These are phyloP conservation scores for Cirrhinus molitorella DNA, from an alignment of 2,797 vertebrate species.

Conservation along the genomic window DNA sequence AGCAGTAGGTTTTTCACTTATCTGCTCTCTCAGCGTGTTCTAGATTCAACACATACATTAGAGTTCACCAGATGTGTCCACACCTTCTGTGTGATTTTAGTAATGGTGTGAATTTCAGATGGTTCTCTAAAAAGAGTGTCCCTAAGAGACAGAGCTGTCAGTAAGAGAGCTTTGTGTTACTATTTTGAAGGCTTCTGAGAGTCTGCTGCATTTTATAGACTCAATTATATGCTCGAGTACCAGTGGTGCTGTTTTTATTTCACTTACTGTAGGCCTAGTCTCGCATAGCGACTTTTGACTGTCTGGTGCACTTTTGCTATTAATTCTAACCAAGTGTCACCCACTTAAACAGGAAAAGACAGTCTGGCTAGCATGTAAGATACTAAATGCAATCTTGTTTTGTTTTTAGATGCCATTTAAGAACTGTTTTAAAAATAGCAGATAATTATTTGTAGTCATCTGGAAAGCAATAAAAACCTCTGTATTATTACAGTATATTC, in stretches of 20 bases:
- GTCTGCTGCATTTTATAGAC: slow-evolving; percentile 8
- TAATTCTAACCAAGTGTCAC: neutral
- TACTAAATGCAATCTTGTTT: neutral
- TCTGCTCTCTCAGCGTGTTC: slow-evolving; percentile 12
- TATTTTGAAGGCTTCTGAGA: slow-evolving; percentile 6
- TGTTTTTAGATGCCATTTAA: neutral
- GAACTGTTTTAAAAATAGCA: neutral
- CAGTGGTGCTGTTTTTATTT: slow-evolving; percentile 7
- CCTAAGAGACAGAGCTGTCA: slow-evolving; percentile 8
- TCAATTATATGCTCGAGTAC: slow-evolving; percentile 14
- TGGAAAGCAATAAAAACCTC: neutral
- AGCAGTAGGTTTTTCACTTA: slow-evolving; percentile 14
- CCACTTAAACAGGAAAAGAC: neutral
- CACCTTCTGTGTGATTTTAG: neutral
- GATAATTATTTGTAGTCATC: neutral
- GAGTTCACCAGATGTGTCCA: slow-evolving; percentile 1
- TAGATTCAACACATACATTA: slow-evolving; percentile 23
- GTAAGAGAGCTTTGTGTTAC: slow-evolving; percentile 14
- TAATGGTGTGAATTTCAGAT: neutral
- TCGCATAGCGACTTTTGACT: neutral
- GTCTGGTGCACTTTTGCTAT: neutral
- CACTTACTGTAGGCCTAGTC: neutral
- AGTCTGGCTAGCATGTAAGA: neutral
- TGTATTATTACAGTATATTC: neutral
- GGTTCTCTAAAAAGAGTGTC: slow-evolving; percentile 12